A percentile compares a stretch with the other conserved stretches of the same genome.
Conservation (phyloP, 2,113 vertebrate species). For the Ceratotherium simum region DNA sequence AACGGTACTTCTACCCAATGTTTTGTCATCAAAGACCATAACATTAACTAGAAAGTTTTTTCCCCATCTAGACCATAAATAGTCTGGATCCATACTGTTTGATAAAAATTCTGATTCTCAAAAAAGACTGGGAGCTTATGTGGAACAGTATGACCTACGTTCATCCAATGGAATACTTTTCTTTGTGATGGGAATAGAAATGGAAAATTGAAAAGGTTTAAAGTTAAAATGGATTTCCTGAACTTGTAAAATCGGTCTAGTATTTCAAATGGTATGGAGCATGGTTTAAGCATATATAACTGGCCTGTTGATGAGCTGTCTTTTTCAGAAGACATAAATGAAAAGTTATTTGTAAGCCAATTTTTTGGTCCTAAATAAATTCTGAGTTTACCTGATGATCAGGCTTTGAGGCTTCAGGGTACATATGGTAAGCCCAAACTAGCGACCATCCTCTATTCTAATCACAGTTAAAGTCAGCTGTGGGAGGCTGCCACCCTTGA, state of each 20-base stretch:
- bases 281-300: background rate
- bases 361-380: constrained; percentile 4
- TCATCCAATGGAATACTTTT: background rate
- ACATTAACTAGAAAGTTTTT: background rate
- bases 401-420: constrained; percentile 28
- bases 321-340: constrained; percentile 15
- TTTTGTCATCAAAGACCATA: constrained; percentile 18
- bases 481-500: constrained; percentile 86
- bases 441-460: constrained; percentile 69
- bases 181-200: background rate
- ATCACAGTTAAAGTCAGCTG: constrained; percentile 84
- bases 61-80: background rate
- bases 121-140: background rate
- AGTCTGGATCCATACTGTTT: background rate
- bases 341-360: constrained; percentile 45
- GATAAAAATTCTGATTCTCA: constrained; percentile 50
- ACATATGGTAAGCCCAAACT: constrained; percentile 61
- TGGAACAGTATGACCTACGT: background rate
- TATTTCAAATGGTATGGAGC: background rate
- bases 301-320: background rate
- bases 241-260: background rate
- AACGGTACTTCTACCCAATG: background rate
- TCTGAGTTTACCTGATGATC: constrained; percentile 53
- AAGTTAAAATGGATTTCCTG: constrained; percentile 13
- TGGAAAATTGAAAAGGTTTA: background rate